A percentile compares a stretch with the other conserved stretches of the same genome.
Conservation (phyloP, 1,140 invertebrate species). For the Meteorus sp. region DNA sequence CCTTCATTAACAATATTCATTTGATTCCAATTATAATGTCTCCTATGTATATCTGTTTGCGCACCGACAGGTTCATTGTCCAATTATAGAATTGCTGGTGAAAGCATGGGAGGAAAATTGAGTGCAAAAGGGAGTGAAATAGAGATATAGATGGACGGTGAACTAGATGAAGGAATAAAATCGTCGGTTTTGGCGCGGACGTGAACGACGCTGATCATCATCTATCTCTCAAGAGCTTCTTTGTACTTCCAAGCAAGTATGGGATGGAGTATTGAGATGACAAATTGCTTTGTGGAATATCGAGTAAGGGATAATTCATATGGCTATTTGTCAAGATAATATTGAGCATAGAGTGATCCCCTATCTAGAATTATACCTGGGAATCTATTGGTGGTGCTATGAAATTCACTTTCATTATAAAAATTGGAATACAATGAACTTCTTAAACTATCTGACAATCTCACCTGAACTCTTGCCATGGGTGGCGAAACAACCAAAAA, state of each 20-base stretch:
- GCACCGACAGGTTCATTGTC: too few species aligned
- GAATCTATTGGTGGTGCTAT: too few species aligned
- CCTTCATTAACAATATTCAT: too few species aligned
- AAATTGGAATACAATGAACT: neutral
- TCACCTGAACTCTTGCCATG: constrained; percentile 67
- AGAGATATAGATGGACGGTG: neutral
- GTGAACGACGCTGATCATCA: constrained; percentile 1
- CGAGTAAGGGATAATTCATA: constrained; percentile 20
- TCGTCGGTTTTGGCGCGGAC: constrained; percentile 7
- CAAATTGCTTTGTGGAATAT: constrained; percentile 26
- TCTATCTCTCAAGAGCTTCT: constrained; percentile 17
- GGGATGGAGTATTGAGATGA: constrained; percentile 12
- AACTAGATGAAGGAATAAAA: neutral
- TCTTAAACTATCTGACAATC: too few species aligned
- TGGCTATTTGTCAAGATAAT: constrained; percentile 26
- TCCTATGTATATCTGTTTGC: too few species aligned
- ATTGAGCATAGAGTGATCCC: neutral
- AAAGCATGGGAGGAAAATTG: constrained; percentile 12
- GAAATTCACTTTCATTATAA: too few species aligned
- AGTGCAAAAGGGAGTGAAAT: neutral
- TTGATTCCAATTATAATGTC: too few species aligned
- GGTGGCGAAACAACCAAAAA: constrained; percentile 69
- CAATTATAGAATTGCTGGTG: too few species aligned
- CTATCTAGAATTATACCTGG: too few species aligned
- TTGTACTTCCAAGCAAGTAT: neutral